phyloP scores from a whole-genome alignment of 2,888 invertebrate genomes.

The Aporophyla nigra region DNA sequence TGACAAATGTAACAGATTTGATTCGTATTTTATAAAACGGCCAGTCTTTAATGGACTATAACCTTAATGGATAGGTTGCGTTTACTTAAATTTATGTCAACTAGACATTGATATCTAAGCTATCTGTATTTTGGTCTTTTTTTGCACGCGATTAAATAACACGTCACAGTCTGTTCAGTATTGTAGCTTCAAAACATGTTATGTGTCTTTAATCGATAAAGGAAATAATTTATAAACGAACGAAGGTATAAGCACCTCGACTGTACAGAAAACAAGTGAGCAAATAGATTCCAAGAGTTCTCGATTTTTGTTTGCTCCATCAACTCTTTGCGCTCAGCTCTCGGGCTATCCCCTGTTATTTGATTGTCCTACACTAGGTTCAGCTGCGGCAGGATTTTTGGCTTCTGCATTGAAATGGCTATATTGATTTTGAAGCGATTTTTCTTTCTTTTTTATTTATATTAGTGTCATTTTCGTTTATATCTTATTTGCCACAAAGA shows the following conservation, averaged over 20 bases:
- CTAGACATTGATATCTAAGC: background rate
- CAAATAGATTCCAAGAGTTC: constrained; percentile 44
- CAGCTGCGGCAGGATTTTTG: constrained; percentile 37
- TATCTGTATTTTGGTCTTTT: background rate
- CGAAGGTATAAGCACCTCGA: background rate
- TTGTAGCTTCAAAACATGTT: background rate
- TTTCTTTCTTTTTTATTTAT: background rate
- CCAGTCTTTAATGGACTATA: no score
- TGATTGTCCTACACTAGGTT: constrained; percentile 44
- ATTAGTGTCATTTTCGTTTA: background rate
- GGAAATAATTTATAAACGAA: background rate
- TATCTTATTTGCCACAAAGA: background rate
- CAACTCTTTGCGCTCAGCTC: constrained; percentile 35
- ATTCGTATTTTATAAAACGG: no score
- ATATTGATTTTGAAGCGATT: constrained; percentile 31
- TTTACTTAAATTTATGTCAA: background rate
- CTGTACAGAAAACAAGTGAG: constrained; percentile 28
- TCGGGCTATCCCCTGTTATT: constrained; percentile 39
- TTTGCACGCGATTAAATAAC: background rate
- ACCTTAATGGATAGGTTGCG: no score
- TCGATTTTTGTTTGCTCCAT: constrained; percentile 46
- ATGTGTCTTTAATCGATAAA: background rate
- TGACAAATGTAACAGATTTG: background rate
- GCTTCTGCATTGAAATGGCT: constrained; percentile 16
- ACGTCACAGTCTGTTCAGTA: no score